Evolutionary conservation across 2,113 vertebrate species (phyloP), one percentile per base, ranked within the genome.

Genomic region (Nibea albiflora): DNA sequence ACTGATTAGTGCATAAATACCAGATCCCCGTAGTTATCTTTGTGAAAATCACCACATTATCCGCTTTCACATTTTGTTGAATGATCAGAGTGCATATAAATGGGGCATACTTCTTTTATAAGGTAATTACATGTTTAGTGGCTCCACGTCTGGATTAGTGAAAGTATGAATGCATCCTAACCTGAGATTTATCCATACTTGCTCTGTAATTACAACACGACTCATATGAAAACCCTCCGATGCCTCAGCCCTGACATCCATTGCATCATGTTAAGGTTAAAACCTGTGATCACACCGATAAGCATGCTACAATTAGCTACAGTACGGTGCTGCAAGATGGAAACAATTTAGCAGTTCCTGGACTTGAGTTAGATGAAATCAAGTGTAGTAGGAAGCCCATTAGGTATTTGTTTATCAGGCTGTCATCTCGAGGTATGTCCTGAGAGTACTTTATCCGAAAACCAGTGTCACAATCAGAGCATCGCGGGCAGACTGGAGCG

Each of bases 111-210:
- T 42, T 77, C 73, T 80, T 84, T 89, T 73, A 83, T 76, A 77
- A 75, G 68, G 66, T 86, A 87, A 90, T 86, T 85, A 58, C 67
- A 85, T 62, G 86, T 92, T 88, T 67, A 63, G 83, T 11, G 68
- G 52, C 80, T 82, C 71, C 78, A 31, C 65, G 83, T 87, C 87
- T 85, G 79, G 78, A 81, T 86, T 31, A 92, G 90, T 81, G 84
- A 90, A 92, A 80, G 84, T 81, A 81, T 81, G 87, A 88, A 86
- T 12, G 70, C 73, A 50, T 61, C 66, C 62, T 68, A 67, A 44
- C 58, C 61, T 78, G 54, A 81, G 69, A 86, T 78, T 73, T 66
- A 83, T 73, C 71, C 72, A 57, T 46, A 65, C 47, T 42, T 74
- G 53, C 85, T 85, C 82, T 85, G 83, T 78, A 89, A 86, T 91